Conservation (phyloP, 1,140 invertebrate species). For the Drosophila bocqueti region DNA sequence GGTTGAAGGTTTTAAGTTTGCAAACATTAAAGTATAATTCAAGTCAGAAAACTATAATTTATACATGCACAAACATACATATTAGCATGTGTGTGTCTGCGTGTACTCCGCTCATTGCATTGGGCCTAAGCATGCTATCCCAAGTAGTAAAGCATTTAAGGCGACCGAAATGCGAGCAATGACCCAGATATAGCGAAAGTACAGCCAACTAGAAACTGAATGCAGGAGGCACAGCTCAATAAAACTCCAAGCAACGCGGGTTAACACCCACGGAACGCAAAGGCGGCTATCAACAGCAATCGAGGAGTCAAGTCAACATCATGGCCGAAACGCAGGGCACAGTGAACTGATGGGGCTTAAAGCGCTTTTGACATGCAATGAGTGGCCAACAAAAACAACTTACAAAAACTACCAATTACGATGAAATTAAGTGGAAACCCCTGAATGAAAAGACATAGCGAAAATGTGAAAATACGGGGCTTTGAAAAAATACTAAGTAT, state of each 20-base stretch:
- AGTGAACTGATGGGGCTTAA: slow-evolving; percentile 52
- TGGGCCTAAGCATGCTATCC: slow-evolving; percentile 21
- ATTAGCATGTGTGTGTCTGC: neutral
- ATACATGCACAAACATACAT: neutral
- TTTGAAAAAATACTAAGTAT: neutral
- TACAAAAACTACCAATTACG: slow-evolving; percentile 44
- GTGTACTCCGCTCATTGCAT: neutral
- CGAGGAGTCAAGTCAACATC: slow-evolving; percentile 37
- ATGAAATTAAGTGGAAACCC: slow-evolving; percentile 52
- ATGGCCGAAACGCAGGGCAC: slow-evolving; percentile 43
- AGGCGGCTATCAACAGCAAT: slow-evolving; percentile 35
- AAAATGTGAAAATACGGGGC: slow-evolving; percentile 1
- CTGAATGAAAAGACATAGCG: slow-evolving; percentile 12
- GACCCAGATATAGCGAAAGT: slow-evolving; percentile 46
- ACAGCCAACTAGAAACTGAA: slow-evolving; percentile 21
- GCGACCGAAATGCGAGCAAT: slow-evolving; percentile 27
- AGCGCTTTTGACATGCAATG: slow-evolving; percentile 75
- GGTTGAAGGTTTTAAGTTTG: neutral
- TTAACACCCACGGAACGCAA: slow-evolving; percentile 3
- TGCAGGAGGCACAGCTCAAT: slow-evolving; percentile 33
- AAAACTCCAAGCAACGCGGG: slow-evolving; percentile 20
- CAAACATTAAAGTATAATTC: neutral
- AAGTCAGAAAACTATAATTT: slow-evolving; percentile 3
- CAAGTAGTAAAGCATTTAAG: slow-evolving; percentile 24
- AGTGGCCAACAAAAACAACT: slow-evolving; percentile 35